Percentiles rank a stretch among this genome's conserved stretches.
phyloP scores from a whole-genome alignment of 1,140 invertebrate genomes.

The Palaemon carinicauda region DNA sequence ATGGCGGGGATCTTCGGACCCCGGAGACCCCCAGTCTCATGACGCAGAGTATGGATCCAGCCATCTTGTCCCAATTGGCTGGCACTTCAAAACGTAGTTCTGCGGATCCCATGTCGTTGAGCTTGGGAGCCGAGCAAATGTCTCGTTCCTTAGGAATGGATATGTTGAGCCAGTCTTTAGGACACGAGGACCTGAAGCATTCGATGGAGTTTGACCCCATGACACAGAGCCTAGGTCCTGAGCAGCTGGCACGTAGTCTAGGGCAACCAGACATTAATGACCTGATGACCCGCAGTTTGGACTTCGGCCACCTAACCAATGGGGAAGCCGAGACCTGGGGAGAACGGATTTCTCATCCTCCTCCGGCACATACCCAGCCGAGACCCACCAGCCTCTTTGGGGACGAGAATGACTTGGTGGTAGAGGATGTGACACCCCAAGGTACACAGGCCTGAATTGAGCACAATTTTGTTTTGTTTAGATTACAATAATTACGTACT shows the following conservation, averaged over 20 bases:
- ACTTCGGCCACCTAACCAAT: slow-evolving; percentile 62
- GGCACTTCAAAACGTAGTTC: not conserved
- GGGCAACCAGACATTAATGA: slow-evolving; percentile 1
- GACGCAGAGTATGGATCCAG: slow-evolving; percentile 74
- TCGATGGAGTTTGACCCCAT: slow-evolving; percentile 48
- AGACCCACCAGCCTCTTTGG: slow-evolving; percentile 51
- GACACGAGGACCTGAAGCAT: slow-evolving; percentile 52
- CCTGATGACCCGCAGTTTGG: slow-evolving; percentile 62
- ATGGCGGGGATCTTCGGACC: slow-evolving; percentile 60
- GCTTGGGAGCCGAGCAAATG: slow-evolving; percentile 53
- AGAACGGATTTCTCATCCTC: slow-evolving; percentile 47
- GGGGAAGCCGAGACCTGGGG: slow-evolving; percentile 58
- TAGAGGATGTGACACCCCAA: slow-evolving; percentile 43
- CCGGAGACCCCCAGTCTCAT: slow-evolving; percentile 66
- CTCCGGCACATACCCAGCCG: slow-evolving; percentile 5
- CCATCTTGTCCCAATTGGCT: slow-evolving; percentile 60
- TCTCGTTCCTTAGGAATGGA: slow-evolving; percentile 33
- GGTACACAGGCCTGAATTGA: slow-evolving; percentile 24
- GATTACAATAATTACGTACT: too few species aligned
- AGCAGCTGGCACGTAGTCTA: slow-evolving; percentile 53
- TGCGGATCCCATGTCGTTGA: slow-evolving; percentile 46
- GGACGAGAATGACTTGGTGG: slow-evolving; percentile 37
- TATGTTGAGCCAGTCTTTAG: slow-evolving; percentile 46
- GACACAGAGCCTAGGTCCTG: slow-evolving; percentile 56
- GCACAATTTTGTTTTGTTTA: not conserved